Base-by-base conservation (phyloP, 2,113 vertebrate genomes). In the Serinus canaria region DNA sequence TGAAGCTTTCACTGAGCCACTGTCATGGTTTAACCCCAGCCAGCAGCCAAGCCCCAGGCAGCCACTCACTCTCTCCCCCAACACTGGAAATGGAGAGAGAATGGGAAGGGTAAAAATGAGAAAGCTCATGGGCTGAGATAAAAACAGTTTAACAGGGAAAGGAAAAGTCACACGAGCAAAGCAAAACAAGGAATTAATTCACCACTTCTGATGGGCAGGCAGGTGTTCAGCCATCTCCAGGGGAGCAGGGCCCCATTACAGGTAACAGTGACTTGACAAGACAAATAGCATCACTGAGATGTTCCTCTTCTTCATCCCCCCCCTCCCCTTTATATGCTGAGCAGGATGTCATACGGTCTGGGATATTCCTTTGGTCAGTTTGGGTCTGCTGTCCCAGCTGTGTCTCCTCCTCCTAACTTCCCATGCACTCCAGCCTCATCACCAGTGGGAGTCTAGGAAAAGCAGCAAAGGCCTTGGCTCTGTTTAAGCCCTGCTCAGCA, bases 21-120 rank as follows among this genome's bases (percentile, higher is more conserved):
- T 47, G 30, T 30, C 11, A 9, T 19, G 21, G 18, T 27, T 83
- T 35, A 49, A 5, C 25, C 16, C 33, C 60, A 66, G 12, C 7
- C 59, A 50, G 35, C 43, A 58, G 33, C 27, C 31, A 43, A 73
- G 33, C 33, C 33, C 47, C 63, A 47, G 15, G 10, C n/a, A 69
- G 41, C 17, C 0, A 0, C 17, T 69, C 0, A 0, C 55, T 35
- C 14, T 31, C 17, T 55, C 8, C n/a, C 24, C 8, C 21, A 37
- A 8, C 25, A 28, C 27, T 20, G 31, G 18, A 12, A 69, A 1
- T 1, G 1, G 10, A 18, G 12, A 55, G 30, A 55, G n/a, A 63
- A 55, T 27, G 3, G 30, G 35, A 43, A 33, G 6, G 18, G 17
- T 49, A 20, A 62, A 63, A 69, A 1, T 49, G 21, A 83, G 41